phyloP scores from a whole-genome alignment of 2,113 vertebrate genomes.

The Anas platyrhynchos region DNA sequence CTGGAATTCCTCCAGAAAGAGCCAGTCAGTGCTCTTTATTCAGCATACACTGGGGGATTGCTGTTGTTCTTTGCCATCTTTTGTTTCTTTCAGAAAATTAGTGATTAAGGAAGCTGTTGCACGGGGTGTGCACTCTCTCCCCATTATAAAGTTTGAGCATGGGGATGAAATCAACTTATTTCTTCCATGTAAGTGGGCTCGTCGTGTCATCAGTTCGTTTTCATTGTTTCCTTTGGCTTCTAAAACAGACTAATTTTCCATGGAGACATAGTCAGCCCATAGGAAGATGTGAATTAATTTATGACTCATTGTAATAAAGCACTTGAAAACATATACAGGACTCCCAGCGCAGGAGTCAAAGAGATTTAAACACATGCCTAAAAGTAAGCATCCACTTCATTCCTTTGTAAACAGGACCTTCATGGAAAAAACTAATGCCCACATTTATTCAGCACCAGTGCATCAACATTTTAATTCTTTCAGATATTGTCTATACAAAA shows the following conservation, averaged over 20 bases:
- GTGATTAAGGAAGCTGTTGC: not conserved
- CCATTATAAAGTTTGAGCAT: not conserved
- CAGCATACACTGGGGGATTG: fast-evolving
- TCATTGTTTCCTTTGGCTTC: not conserved
- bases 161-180: not conserved
- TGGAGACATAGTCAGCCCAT: not conserved
- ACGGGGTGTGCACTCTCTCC: not conserved
- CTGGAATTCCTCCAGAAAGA: not conserved
- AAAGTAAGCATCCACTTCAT: not conserved
- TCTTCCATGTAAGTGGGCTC: not conserved
- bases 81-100: not conserved
- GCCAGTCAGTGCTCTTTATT: not conserved
- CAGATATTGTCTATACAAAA: not conserved
- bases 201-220: not conserved
- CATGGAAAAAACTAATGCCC: not conserved
- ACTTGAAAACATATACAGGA: not conserved
- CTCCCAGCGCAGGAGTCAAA: not conserved
- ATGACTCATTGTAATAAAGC: not conserved
- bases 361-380: not conserved
- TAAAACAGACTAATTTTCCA: not conserved
- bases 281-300: not conserved
- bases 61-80: not conserved
- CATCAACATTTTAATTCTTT: not conserved
- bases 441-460: not conserved
- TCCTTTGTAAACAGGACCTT: not conserved